These are phyloP conservation scores for Rhynchonycteris naso DNA, from an alignment of 2,797 vertebrate species.

Conservation along the genomic window DNA sequence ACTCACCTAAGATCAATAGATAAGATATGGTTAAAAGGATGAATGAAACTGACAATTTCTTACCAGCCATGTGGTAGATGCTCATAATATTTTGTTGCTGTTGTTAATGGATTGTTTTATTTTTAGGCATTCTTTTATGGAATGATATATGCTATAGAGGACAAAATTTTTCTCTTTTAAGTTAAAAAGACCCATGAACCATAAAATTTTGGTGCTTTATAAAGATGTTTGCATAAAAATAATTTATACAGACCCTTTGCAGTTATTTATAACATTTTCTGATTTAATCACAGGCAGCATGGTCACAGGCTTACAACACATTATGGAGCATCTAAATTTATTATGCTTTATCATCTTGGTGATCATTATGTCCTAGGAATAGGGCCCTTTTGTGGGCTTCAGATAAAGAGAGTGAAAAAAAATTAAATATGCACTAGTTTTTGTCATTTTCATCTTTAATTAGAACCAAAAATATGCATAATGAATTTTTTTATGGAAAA, in stretches of 20 bases:
- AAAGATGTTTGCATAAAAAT: not conserved
- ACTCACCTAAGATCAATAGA: not conserved
- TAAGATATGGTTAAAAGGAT: not conserved
- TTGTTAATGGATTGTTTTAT: constrained; percentile 8
- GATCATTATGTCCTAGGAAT: not conserved
- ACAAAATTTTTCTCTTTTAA: not conserved
- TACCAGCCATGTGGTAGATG: not conserved
- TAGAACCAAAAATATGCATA: not conserved
- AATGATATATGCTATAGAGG: not conserved
- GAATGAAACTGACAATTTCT: constrained; percentile 4
- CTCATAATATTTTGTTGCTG: not conserved
- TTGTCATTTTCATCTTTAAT: constrained; percentile 23
- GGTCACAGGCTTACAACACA: not conserved
- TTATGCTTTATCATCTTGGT: not conserved
- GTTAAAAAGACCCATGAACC: not conserved
- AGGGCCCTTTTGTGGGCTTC: not conserved
- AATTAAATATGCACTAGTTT: not conserved
- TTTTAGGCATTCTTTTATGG: not conserved
- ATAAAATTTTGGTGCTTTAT: not conserved
- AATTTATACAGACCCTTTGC: not conserved
- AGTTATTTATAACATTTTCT: constrained; percentile 13
- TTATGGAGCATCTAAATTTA: not conserved
- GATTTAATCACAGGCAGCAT: not conserved
- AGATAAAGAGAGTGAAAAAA: not conserved
- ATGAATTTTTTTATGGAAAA: not conserved